Evolutionary conservation across 2,888 invertebrate species (phyloP).

Genomic region (Orthonevra nobilis): DNA sequence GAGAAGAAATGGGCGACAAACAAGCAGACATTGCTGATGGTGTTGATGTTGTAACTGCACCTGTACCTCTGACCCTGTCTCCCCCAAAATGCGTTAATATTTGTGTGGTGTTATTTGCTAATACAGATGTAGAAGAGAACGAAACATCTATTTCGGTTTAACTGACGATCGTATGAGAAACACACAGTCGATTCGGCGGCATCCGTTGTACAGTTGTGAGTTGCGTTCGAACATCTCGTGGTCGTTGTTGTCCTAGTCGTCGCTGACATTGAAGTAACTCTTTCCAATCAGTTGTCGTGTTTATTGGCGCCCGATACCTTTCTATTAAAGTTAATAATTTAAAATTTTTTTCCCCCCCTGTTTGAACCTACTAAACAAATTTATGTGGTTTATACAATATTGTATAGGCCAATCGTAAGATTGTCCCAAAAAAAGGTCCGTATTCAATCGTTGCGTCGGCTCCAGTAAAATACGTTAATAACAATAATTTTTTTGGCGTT

Average conservation of each 20-base stretch:
- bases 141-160: slow-evolving; percentile 42
- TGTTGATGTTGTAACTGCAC: slow-evolving; percentile 15
- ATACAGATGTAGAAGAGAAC: slow-evolving; percentile 28
- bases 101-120: slow-evolving; percentile 14
- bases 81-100: neutral
- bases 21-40: too few species aligned
- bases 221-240: slow-evolving; percentile 16
- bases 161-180: slow-evolving; percentile 42
- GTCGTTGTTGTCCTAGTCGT: neutral
- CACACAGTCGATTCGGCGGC: slow-evolving; percentile 2
- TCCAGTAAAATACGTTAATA: too few species aligned
- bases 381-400: too few species aligned
- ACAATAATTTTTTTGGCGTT: too few species aligned
- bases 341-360: too few species aligned
- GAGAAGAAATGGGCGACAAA: too few species aligned
- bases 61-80: neutral
- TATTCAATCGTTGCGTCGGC: too few species aligned
- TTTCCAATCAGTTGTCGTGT: slow-evolving; percentile 1
- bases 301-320: slow-evolving; percentile 20
- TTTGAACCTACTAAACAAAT: too few species aligned
- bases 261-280: neutral
- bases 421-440: too few species aligned
- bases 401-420: too few species aligned
- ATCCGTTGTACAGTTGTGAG: neutral
- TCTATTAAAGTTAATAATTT: neutral